Evolutionary conservation across 2,113 vertebrate genomes (phyloP).

Genomic region (Xerus inauris): DNA sequence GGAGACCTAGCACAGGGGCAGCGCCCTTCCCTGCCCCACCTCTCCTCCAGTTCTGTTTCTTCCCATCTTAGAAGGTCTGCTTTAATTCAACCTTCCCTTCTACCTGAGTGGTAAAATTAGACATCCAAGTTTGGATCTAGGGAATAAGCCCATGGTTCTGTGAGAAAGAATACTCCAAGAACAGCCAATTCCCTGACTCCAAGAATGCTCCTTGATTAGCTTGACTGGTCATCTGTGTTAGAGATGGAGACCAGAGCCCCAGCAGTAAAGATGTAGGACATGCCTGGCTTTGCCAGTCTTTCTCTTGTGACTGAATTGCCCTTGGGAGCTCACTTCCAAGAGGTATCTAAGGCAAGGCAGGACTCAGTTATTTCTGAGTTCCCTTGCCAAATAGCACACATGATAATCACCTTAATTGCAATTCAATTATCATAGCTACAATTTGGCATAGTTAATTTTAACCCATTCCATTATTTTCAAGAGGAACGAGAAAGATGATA

Average conservation of each 20-base stretch:
- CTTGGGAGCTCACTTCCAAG: background rate
- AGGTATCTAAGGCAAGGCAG: background rate
- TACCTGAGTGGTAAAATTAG: background rate
- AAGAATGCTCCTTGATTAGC: background rate
- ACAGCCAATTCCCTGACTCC: background rate
- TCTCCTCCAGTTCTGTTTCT: background rate
- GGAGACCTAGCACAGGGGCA: background rate
- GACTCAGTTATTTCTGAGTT: background rate
- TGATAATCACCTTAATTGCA: background rate
- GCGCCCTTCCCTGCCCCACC: background rate
- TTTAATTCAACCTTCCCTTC: background rate
- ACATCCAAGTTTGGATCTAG: background rate
- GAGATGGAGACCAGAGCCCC: background rate
- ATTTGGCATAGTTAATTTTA: background rate
- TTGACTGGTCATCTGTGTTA: background rate
- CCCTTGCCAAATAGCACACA: background rate
- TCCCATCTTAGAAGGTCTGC: background rate
- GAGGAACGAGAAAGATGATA: background rate
- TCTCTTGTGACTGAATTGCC: background rate
- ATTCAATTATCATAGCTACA: background rate
- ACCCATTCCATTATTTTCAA: background rate
- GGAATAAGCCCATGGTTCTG: background rate
- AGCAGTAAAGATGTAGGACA: background rate
- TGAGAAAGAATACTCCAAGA: background rate
- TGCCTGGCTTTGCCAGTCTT: background rate